Evolutionary conservation across 2,888 invertebrate species (phyloP), one percentile per base, ranked within the genome.

Genomic region (Sinopyrophorus schimmeli): DNA sequence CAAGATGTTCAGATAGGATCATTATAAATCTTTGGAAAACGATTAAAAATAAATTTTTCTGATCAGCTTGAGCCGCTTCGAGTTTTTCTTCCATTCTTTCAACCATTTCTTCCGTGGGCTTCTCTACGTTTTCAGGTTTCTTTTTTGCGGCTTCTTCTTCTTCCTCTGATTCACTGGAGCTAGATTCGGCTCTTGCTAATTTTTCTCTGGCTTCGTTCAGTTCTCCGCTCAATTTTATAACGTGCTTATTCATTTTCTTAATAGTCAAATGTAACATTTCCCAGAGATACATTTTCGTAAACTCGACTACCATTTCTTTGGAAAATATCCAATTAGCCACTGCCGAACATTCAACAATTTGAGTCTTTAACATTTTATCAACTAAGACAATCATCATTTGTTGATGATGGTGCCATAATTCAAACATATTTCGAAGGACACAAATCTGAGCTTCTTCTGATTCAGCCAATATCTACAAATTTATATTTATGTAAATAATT

Each of bases 321-420:
- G 94, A 92, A 76, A 98, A 98, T 54, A 97, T 87, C 97, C 97
- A 99, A 60, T 93, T 95, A 31, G 97, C 96, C 7, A 99, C 96
- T 0, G 96, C 91, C 42, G 93, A 91, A 71, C 96, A 96, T 71
- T 97, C 95, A 38, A 99, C 90, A 40, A 99, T 89, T 74, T 96
- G 94, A 14, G 95, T 95, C 77, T 98, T 97, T 24, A 99, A 79
- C 79, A 99, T 84, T 76, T 99, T 98, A 76, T 99, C 97, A 2
- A 96, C 89, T 3, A 99, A 77, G 5, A 98, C 93, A 53, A 89
- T 87, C 80, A 99, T 86, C 93, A 98, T 97, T 79, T 97, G 98
- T 60, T 93, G 91, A 74, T 98, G 95, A 56, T 88, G 83, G 65
- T 84, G 84, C 98, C 98, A 99, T n/a, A 97, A 77, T 67, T 94